These are phyloP conservation scores for Catagonus wagneri DNA, from an alignment of 2,113 vertebrate genomes.

Conservation along the genomic window DNA sequence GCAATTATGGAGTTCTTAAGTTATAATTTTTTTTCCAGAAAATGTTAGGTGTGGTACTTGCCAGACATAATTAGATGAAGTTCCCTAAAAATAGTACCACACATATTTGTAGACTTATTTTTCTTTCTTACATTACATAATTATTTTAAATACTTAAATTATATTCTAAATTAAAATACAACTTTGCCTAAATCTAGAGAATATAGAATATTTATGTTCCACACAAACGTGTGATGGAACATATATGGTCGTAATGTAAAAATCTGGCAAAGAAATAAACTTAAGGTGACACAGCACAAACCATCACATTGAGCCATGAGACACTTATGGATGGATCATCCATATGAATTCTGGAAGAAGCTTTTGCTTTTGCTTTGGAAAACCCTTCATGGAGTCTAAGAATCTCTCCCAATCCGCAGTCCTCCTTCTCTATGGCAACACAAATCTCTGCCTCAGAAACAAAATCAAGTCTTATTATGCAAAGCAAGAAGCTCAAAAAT, in stretches of 20 bases:
- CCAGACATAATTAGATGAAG: neutral
- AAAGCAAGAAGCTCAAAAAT: neutral
- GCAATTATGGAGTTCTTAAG: neutral
- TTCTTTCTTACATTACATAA: neutral
- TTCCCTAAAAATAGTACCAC: neutral
- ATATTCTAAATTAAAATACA: neutral
- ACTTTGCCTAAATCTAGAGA: conserved; percentile 21
- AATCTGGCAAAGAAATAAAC: neutral
- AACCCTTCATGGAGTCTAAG: neutral
- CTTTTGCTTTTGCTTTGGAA: neutral
- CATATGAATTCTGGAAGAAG: neutral
- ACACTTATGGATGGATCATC: neutral
- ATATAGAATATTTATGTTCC: neutral
- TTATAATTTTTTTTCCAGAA: neutral
- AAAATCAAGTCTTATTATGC: neutral
- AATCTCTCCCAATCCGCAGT: neutral
- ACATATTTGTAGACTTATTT: neutral
- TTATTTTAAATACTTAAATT: neutral
- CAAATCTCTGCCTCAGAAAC: neutral
- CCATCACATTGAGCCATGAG: neutral
- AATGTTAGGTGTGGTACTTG: neutral
- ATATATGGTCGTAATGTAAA: neutral
- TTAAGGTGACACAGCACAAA: neutral
- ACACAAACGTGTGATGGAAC: neutral
- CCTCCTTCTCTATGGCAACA: neutral